Percentiles rank a stretch among this genome's conserved stretches.
phyloP scores from a whole-genome alignment of 2,797 vertebrate genomes.

The Allobates femoralis region DNA sequence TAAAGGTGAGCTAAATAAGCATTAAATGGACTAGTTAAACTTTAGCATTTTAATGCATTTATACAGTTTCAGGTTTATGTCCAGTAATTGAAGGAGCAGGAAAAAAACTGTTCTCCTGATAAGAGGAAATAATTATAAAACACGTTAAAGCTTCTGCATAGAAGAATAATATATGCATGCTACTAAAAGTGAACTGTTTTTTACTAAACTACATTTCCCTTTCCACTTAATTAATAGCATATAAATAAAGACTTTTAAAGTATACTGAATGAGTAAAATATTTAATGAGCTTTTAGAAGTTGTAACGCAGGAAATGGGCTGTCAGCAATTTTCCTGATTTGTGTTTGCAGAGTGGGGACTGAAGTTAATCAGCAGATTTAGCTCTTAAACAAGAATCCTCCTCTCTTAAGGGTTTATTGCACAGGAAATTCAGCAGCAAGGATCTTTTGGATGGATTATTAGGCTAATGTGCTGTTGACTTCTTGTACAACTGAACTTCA shows the following conservation, averaged over 20 bases:
- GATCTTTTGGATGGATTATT: slow-evolving; percentile 55
- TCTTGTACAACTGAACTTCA: slow-evolving; percentile 41
- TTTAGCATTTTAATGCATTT: slow-evolving; percentile 1
- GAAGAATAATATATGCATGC: slow-evolving; percentile 34
- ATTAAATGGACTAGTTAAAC: slow-evolving; percentile 18
- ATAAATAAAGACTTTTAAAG: slow-evolving; percentile 56
- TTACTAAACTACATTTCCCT: slow-evolving; percentile 41
- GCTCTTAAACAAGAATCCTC: slow-evolving; percentile 45
- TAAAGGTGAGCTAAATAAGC: slow-evolving; percentile 10
- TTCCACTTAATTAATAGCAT: slow-evolving; percentile 55
- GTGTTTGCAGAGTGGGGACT: slow-evolving; percentile 53
- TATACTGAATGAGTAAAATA: slow-evolving; percentile 43
- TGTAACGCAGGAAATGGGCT: slow-evolving; percentile 45
- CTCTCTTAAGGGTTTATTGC: slow-evolving; percentile 41
- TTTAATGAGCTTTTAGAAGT: slow-evolving; percentile 52
- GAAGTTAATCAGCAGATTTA: slow-evolving; percentile 59
- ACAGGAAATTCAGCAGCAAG: slow-evolving; percentile 52
- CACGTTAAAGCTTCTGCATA: slow-evolving; percentile 1
- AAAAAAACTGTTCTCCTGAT: slow-evolving; percentile 19
- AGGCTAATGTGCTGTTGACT: slow-evolving; percentile 48
- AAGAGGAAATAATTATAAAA: slow-evolving; percentile 33
- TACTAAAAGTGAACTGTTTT: slow-evolving; percentile 37
- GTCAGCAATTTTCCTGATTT: slow-evolving; percentile 61
- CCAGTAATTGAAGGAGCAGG: not conserved
- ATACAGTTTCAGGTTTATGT: slow-evolving; percentile 32